A percentile compares a stretch with the other conserved stretches of the same genome.
Evolutionary conservation across 1,140 invertebrate genomes (phyloP).

Genomic region (Macrosteles quadrilineatus): DNA sequence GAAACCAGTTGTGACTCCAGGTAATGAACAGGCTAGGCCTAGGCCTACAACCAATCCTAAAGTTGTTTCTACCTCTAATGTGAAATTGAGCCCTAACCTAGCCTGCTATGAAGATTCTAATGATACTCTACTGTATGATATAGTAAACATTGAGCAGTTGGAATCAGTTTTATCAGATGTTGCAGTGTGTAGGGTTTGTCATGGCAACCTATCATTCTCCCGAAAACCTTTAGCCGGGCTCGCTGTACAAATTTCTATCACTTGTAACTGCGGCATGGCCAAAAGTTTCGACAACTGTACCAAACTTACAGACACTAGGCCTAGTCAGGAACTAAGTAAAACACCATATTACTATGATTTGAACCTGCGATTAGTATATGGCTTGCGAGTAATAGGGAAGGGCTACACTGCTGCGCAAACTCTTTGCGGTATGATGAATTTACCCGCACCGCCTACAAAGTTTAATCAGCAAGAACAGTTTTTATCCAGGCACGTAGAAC

Average conservation of each 20-base stretch:
- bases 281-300: neutral
- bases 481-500: neutral
- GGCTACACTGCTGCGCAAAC: slow-evolving; percentile 6
- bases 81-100: slow-evolving; percentile 11
- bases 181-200: slow-evolving; percentile 6
- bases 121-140: slow-evolving; percentile 5
- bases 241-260: neutral
- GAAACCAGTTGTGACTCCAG: neutral
- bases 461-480: slow-evolving; percentile 8
- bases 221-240: slow-evolving; percentile 1
- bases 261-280: neutral
- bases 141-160: neutral
- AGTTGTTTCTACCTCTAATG: slow-evolving; percentile 3
- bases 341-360: slow-evolving; percentile 11
- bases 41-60: neutral
- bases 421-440: slow-evolving; percentile 34
- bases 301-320: neutral
- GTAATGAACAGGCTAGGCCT: neutral
- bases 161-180: neutral
- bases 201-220: neutral
- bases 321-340: neutral
- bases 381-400: slow-evolving; percentile 22
- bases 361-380: slow-evolving; percentile 23
- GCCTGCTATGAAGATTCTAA: neutral
- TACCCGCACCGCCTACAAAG: slow-evolving; percentile 26